These are phyloP conservation scores for Philotrypesis tridentata DNA, from an alignment of 1,140 invertebrate genomes.

Conservation along the genomic window DNA sequence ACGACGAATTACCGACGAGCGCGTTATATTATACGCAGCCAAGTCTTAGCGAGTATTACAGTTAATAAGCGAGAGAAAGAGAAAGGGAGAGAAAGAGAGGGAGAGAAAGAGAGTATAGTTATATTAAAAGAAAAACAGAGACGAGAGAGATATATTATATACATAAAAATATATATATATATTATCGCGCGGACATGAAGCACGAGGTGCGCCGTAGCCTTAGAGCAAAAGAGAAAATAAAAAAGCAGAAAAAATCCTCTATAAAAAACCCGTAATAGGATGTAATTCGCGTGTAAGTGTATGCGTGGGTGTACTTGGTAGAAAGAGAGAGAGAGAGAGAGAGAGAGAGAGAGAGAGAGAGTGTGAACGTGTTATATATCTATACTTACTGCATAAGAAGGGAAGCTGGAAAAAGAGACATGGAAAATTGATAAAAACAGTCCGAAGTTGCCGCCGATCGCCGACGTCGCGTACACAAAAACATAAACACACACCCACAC, in stretches of 20 bases:
- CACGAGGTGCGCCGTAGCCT: constrained; percentile 34
- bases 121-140: too few relatives aligned
- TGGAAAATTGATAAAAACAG: not conserved
- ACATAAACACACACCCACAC: too few relatives aligned
- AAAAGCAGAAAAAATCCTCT: constrained; percentile 12
- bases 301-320: not conserved
- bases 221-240: constrained; percentile 27
- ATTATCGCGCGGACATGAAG: not conserved
- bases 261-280: not conserved
- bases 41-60: constrained; percentile 14
- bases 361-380: not conserved
- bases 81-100: too few relatives aligned
- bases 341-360: not conserved
- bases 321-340: not conserved
- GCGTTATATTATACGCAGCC: not conserved
- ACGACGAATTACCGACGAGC: not conserved
- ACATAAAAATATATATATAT: not conserved
- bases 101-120: too few relatives aligned
- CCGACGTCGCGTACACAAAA: not conserved
- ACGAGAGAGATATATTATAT: not conserved
- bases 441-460: not conserved
- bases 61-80: not conserved
- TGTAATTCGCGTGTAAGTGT: not conserved
- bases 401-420: not conserved
- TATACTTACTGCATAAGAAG: not conserved